phyloP scores from a whole-genome alignment of 2,797 vertebrate species.

The Chrysocyon brachyurus region DNA sequence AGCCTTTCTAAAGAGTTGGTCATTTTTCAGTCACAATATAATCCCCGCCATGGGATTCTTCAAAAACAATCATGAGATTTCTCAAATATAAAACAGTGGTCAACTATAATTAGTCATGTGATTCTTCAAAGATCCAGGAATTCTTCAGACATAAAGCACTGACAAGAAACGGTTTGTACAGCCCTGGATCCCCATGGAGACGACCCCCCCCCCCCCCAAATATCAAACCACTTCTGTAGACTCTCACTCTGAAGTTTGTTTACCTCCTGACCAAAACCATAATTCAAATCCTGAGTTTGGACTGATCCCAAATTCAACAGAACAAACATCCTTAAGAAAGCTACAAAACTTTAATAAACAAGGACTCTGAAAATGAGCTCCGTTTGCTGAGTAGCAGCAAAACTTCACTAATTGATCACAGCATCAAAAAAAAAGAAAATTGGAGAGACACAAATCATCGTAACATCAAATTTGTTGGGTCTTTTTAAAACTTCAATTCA shows the following conservation, averaged over 20 bases:
- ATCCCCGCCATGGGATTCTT: slow-evolving; percentile 47
- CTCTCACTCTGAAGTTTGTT: neutral
- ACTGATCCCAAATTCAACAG: neutral
- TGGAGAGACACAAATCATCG: neutral
- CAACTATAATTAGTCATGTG: slow-evolving; percentile 30
- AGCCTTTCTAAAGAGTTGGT: slow-evolving; percentile 51
- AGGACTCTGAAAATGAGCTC: neutral
- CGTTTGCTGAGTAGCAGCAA: neutral
- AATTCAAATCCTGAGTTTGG: neutral
- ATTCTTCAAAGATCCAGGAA: slow-evolving; percentile 54
- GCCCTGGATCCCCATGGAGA: neutral
- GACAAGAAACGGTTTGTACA: neutral
- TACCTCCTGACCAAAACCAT: neutral
- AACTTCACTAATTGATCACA: neutral
- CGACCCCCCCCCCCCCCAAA: too few relatives aligned
- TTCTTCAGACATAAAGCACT: neutral
- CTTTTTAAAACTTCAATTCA: neutral
- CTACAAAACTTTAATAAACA: neutral
- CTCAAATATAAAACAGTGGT: slow-evolving; percentile 58
- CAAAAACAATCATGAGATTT: slow-evolving; percentile 58
- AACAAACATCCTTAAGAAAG: neutral
- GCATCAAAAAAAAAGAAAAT: neutral
- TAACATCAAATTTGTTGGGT: neutral
- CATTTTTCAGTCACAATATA: slow-evolving; percentile 61
- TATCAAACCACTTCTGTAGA: neutral